These are phyloP conservation scores for Eulacestoma nigropectus DNA, from an alignment of 2,113 vertebrate genomes.

Conservation along the genomic window DNA sequence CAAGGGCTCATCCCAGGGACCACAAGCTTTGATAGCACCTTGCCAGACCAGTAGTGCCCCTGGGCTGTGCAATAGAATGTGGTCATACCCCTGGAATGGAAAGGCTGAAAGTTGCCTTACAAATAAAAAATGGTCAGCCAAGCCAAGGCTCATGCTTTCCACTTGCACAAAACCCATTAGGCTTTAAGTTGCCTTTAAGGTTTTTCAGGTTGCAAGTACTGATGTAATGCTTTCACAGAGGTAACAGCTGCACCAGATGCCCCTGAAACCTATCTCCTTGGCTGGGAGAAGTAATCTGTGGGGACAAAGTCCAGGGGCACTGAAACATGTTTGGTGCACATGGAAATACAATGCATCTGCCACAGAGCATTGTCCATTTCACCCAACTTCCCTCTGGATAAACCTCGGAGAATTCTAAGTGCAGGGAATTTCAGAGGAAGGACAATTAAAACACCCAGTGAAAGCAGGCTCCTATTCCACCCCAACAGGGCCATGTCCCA, in stretches of 20 bases:
- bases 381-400: not conserved
- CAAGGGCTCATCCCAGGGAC: not conserved
- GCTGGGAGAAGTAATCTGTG: not conserved
- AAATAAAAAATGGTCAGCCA: not conserved
- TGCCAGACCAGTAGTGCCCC: not conserved
- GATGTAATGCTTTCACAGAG: not conserved
- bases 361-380: not conserved
- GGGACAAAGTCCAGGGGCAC: not conserved
- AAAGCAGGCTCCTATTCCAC: not conserved
- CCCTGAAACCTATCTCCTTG: not conserved
- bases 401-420: not conserved
- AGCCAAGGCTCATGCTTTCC: not conserved
- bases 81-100: not conserved
- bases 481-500: not conserved
- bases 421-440: not conserved
- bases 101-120: not conserved
- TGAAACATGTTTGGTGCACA: not conserved
- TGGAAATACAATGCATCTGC: not conserved
- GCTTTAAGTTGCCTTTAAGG: not conserved
- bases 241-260: not conserved
- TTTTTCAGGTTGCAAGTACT: not conserved
- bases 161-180: not conserved
- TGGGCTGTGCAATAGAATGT: accelerated
- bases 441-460: not conserved
- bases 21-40: not conserved